Conservation (phyloP, 2,888 invertebrate species). For the Cerceris rybyensis region DNA sequence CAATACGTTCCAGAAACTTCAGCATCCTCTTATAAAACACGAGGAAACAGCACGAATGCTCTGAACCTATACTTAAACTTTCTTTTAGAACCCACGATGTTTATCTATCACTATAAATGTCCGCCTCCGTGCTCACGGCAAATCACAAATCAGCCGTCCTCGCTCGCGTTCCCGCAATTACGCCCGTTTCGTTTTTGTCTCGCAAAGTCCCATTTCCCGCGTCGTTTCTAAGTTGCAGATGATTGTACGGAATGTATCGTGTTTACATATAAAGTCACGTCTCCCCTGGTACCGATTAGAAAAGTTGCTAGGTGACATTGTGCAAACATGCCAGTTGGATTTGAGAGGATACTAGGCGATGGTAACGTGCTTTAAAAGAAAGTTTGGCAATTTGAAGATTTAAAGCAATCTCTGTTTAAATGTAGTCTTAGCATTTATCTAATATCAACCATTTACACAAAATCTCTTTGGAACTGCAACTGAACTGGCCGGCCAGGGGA, state of each 20-base stretch:
- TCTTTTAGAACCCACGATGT: slow-evolving; percentile 17
- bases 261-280: too few relatives aligned
- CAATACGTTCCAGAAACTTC: background rate
- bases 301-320: too few relatives aligned
- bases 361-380: too few relatives aligned
- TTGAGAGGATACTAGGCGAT: too few relatives aligned
- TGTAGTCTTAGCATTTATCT: too few relatives aligned
- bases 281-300: too few relatives aligned
- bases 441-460: too few relatives aligned
- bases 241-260: slow-evolving; percentile 24
- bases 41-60: slow-evolving; percentile 12
- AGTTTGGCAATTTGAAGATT: too few relatives aligned
- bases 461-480: too few relatives aligned
- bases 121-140: slow-evolving; percentile 22
- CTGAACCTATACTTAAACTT: background rate
- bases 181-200: slow-evolving; percentile 20
- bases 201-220: slow-evolving; percentile 12
- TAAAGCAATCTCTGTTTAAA: too few relatives aligned
- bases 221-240: slow-evolving; percentile 13
- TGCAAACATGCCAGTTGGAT: too few relatives aligned
- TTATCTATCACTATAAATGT: slow-evolving; percentile 34
- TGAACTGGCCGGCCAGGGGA: too few relatives aligned
- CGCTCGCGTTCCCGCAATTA: slow-evolving; percentile 30
- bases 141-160: slow-evolving; percentile 40
- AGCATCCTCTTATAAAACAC: background rate